phyloP scores from a whole-genome alignment of 2,888 invertebrate species.

The Micropterix aruncella region DNA sequence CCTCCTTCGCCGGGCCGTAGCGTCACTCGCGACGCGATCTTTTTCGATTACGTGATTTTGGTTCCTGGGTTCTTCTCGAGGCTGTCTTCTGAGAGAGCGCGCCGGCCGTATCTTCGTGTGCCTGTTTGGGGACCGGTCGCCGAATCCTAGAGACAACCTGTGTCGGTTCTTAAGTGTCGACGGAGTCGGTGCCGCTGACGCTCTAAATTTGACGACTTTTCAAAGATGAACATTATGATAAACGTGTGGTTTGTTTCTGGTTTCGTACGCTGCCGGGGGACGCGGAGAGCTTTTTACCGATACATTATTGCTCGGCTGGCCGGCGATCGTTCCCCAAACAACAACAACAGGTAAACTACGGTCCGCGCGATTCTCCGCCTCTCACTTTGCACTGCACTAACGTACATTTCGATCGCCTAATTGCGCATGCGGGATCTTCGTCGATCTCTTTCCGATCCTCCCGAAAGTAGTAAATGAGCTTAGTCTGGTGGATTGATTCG shows the following conservation, averaged over 20 bases:
- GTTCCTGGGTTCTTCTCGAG: too few species aligned
- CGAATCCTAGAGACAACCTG: slow-evolving; percentile 3
- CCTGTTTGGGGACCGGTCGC: slow-evolving; percentile 4
- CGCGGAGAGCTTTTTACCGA: slow-evolving; percentile 46
- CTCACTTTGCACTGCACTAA: slow-evolving; percentile 7
- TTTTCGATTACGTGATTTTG: too few species aligned
- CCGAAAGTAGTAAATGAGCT: too few species aligned
- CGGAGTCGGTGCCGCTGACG: too few species aligned
- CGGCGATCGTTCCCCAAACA: slow-evolving; percentile 45
- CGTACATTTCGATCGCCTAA: too few species aligned
- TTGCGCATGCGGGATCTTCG: too few species aligned
- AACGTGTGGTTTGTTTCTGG: neutral
- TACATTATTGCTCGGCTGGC: slow-evolving; percentile 47
- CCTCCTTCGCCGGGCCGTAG: too few species aligned
- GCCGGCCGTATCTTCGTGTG: neutral
- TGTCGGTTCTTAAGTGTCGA: slow-evolving; percentile 10
- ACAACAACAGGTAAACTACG: slow-evolving; percentile 16
- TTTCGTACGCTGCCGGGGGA: slow-evolving; percentile 30
- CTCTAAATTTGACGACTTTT: too few species aligned
- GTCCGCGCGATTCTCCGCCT: neutral
- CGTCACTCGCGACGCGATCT: too few species aligned
- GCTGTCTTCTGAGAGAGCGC: neutral
- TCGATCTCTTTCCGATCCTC: too few species aligned
- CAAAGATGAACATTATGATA: too few species aligned
- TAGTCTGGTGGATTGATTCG: too few species aligned